Evolutionary conservation across 2,888 invertebrate genomes (phyloP).

Genomic region (Microchrysa polita): DNA sequence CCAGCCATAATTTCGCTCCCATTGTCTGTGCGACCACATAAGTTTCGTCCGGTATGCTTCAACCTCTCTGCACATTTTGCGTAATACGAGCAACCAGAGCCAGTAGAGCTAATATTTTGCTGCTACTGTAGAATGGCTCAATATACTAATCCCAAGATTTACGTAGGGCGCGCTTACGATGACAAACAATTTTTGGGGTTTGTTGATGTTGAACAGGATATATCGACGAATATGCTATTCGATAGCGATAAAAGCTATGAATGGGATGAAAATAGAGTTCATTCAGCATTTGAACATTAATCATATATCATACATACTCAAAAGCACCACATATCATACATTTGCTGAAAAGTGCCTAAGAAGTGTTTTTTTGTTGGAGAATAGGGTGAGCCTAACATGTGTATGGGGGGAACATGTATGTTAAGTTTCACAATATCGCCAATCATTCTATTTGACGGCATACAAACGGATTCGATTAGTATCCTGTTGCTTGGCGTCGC

Average conservation of each 20-base stretch:
- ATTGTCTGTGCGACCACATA: background rate
- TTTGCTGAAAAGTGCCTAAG: conserved; percentile 6
- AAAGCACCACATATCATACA: no score
- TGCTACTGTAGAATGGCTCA: background rate
- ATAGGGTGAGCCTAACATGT: no score
- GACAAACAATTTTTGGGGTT: conserved; percentile 4
- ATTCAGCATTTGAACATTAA: conserved; percentile 25
- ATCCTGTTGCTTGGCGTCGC: background rate
- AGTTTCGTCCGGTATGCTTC: background rate
- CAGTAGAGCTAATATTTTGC: no score
- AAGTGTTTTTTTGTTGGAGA: no score
- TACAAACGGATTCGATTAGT: background rate
- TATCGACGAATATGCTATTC: conserved; percentile 20
- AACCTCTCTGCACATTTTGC: background rate
- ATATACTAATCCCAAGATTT: background rate
- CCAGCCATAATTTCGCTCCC: background rate
- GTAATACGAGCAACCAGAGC: background rate
- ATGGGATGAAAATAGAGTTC: conserved; percentile 24
- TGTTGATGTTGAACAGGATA: background rate
- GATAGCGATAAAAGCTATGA: conserved; percentile 19
- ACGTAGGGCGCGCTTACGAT: background rate
- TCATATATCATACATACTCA: no score
- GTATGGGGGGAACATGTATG: background rate
- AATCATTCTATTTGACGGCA: background rate
- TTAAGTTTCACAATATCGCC: background rate